phyloP scores from a whole-genome alignment of 1,140 invertebrate genomes.

The Uloborus diversus region DNA sequence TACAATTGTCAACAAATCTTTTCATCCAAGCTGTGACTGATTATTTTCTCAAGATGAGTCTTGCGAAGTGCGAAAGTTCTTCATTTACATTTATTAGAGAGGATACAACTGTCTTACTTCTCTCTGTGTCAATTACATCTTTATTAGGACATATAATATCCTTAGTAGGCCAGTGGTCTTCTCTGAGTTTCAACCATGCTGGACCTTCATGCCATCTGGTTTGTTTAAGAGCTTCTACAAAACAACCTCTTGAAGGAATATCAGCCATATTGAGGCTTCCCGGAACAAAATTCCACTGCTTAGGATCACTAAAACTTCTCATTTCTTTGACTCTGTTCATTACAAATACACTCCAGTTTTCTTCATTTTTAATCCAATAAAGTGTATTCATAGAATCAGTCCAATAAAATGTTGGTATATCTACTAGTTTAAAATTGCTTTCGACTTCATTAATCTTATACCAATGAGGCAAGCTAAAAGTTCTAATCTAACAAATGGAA shows the following conservation, averaged over 20 bases:
- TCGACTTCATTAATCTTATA: neutral
- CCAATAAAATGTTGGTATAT: neutral
- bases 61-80: neutral
- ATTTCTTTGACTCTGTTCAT: constrained; percentile 24
- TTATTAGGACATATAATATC: neutral
- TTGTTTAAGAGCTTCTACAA: neutral
- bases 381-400: constrained; percentile 25
- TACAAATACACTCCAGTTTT: constrained; percentile 21
- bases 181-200: neutral
- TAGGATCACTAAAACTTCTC: neutral
- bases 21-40: neutral
- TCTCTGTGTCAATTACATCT: neutral
- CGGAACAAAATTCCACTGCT: constrained; percentile 31
- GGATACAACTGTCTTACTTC: neutral
- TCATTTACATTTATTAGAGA: neutral
- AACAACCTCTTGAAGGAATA: constrained; percentile 32
- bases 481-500: neutral
- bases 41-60: neutral
- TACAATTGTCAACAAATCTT: too few relatives aligned
- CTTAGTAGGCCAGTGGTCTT: constrained; percentile 10
- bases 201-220: constrained; percentile 36
- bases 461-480: neutral
- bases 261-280: constrained; percentile 46
- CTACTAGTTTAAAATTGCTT: neutral
- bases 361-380: constrained; percentile 8